These are phyloP conservation scores for Xenopus borealis DNA, from an alignment of 2,113 vertebrate species.

Conservation along the genomic window DNA sequence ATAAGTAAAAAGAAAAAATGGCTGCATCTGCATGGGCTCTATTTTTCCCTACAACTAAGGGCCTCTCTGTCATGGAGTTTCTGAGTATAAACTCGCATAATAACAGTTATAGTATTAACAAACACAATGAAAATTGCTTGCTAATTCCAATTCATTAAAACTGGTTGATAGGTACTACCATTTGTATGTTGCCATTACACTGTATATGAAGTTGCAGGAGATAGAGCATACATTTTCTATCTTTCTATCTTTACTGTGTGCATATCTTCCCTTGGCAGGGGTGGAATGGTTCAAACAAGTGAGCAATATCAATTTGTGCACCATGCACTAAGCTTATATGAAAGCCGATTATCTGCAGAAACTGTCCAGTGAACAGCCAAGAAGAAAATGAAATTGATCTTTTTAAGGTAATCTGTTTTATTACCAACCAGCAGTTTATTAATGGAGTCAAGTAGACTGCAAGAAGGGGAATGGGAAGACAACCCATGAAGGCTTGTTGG, in stretches of 20 bases:
- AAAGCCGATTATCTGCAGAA: conserved; percentile 78
- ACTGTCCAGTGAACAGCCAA: conserved; percentile 72
- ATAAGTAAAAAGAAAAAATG: too few species aligned
- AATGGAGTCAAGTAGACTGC: conserved; percentile 55
- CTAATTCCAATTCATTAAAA: too few species aligned
- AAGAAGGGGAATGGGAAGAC: conserved; percentile 48
- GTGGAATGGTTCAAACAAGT: conserved; percentile 96
- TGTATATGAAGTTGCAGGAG: too few species aligned
- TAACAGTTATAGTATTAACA: too few species aligned
- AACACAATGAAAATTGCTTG: too few species aligned
- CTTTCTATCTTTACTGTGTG: neutral
- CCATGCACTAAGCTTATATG: conserved; percentile 85
- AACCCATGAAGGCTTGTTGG: conserved; percentile 46
- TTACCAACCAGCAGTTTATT: conserved; percentile 65
- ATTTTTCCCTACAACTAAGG: too few species aligned
- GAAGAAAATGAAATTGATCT: conserved; percentile 35
- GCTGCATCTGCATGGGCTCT: too few species aligned
- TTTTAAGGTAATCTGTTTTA: conserved; percentile 61
- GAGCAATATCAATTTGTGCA: conserved; percentile 98
- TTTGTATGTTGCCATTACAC: too few species aligned
- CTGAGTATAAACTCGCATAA: too few species aligned
- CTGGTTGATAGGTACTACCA: too few species aligned
- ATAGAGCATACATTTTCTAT: neutral
- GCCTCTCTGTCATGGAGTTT: too few species aligned
- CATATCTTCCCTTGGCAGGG: conserved; percentile 65